Conservation (phyloP, 2,888 invertebrate genomes). For the Athetis lepigone region DNA sequence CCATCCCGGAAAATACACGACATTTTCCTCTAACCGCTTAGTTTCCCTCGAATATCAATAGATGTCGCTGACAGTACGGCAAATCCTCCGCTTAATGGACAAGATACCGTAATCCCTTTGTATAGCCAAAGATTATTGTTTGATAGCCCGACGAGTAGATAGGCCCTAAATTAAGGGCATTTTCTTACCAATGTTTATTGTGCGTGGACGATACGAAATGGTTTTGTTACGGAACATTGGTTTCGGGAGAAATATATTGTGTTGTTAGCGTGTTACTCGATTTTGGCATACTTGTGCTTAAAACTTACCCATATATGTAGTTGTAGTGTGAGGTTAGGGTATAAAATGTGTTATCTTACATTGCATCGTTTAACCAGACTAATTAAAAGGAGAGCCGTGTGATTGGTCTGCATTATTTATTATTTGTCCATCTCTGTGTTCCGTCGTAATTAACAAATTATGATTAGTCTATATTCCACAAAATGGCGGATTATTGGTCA, state of each 20-base stretch:
- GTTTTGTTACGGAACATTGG: slow-evolving; percentile 10
- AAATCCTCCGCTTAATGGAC: slow-evolving; percentile 72
- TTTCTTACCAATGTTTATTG: slow-evolving; percentile 48
- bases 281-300: neutral
- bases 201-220: slow-evolving; percentile 25
- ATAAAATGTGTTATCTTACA: too few species aligned
- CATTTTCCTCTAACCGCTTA: slow-evolving; percentile 20
- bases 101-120: slow-evolving; percentile 69
- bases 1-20: neutral
- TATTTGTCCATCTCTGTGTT: too few species aligned
- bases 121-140: slow-evolving; percentile 68
- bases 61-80: slow-evolving; percentile 66
- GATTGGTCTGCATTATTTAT: too few species aligned
- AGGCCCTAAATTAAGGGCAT: slow-evolving; percentile 59
- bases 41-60: slow-evolving; percentile 54
- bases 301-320: neutral
- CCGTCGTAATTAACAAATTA: too few species aligned
- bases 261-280: neutral
- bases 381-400: too few species aligned
- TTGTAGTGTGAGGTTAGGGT: neutral
- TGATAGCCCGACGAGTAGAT: slow-evolving; percentile 70
- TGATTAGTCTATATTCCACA: too few species aligned
- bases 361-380: too few species aligned
- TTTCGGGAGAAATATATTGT: neutral
- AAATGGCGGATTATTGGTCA: too few species aligned